Percentiles rank a stretch among this genome's conserved stretches.
These are phyloP conservation scores for Benitochromis conjunctus DNA, from an alignment of 2,113 vertebrate species.

Conservation along the genomic window DNA sequence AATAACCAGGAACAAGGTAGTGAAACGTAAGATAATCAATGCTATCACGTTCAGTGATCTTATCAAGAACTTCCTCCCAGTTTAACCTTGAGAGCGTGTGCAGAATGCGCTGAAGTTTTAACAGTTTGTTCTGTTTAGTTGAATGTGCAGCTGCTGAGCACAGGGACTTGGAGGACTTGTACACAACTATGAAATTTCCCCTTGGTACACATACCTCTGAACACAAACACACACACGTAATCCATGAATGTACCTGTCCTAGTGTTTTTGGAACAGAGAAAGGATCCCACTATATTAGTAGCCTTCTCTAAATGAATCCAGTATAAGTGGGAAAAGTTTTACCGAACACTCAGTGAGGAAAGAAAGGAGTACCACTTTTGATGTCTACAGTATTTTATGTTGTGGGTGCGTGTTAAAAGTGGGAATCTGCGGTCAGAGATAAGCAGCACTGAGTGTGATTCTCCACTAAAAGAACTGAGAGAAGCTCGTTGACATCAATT, in stretches of 20 bases:
- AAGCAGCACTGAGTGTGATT: constrained; percentile 1
- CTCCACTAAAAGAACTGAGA: not conserved
- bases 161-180: not conserved
- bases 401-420: not conserved
- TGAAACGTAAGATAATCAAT: not conserved
- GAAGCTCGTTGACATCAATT: constrained; percentile 13
- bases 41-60: not conserved
- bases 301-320: not conserved
- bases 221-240: not conserved
- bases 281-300: not conserved
- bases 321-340: not conserved
- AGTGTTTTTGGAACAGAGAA: not conserved
- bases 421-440: not conserved
- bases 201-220: not conserved
- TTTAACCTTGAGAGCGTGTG: not conserved
- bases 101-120: not conserved
- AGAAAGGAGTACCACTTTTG: not conserved
- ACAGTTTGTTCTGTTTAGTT: not conserved
- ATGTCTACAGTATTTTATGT: not conserved
- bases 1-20: not conserved
- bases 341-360: not conserved
- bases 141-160: not conserved
- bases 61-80: not conserved
- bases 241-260: not conserved
- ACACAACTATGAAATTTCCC: not conserved